Evolutionary conservation across 2,113 vertebrate genomes (phyloP).

Genomic region (Eclectus roratus): DNA sequence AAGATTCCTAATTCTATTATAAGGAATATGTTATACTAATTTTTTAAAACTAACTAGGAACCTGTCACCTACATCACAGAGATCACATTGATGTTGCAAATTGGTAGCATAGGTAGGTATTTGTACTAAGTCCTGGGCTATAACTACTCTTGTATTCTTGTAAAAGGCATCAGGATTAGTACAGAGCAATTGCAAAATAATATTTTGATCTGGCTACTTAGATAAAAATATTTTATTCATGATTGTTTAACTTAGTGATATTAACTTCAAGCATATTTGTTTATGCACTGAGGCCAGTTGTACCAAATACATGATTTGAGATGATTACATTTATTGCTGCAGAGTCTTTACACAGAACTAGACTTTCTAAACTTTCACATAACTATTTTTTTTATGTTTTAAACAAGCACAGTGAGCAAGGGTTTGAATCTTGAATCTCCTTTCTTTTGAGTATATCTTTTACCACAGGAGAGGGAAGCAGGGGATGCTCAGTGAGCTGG

Average conservation of each 20-base stretch:
- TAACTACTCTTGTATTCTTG: not conserved
- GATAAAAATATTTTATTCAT: slow-evolving; percentile 24
- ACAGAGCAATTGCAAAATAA: not conserved
- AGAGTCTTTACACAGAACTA: not conserved
- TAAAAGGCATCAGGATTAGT: not conserved
- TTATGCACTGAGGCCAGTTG: not conserved
- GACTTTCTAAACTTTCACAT: not conserved
- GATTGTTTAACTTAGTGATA: not conserved
- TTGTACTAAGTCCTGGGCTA: not conserved
- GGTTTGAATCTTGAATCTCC: not conserved
- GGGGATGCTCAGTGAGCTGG: not conserved
- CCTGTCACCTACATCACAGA: not conserved
- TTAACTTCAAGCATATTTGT: not conserved
- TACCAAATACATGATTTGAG: not conserved
- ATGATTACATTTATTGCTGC: not conserved
- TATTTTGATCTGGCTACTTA: not conserved
- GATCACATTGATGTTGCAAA: not conserved
- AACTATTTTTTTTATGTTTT: not conserved
- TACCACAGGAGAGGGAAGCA: not conserved
- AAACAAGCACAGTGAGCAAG: not conserved
- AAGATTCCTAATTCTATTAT: not conserved
- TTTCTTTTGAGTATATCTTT: not conserved
- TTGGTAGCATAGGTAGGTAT: not conserved
- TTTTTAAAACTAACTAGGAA: not conserved
- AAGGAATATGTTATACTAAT: not conserved